Conservation (phyloP, 1,140 invertebrate species). For the Teleogryllus occipitalis region DNA sequence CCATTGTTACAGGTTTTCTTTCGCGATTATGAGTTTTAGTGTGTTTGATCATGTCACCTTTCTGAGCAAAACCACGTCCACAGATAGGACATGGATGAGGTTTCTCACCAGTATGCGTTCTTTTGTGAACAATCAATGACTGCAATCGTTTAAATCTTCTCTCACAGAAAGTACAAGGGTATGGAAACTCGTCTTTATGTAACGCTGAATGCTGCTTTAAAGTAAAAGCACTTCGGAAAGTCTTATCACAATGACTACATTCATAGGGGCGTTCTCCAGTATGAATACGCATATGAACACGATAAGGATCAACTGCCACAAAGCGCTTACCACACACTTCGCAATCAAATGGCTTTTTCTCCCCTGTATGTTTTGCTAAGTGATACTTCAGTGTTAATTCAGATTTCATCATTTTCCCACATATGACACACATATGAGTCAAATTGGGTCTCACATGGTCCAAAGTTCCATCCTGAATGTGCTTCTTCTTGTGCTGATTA, state of each 20-base stretch:
- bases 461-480: conserved; percentile 21
- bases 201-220: conserved; percentile 19
- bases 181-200: conserved; percentile 18
- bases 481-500: conserved; percentile 35
- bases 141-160: conserved; percentile 21
- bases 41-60: conserved; percentile 37
- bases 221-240: conserved; percentile 15
- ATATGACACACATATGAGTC: conserved; percentile 12
- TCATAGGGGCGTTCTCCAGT: conserved; percentile 20
- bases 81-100: conserved; percentile 38
- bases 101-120: conserved; percentile 36
- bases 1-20: conserved; percentile 1
- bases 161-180: conserved; percentile 20
- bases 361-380: conserved; percentile 20
- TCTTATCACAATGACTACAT: conserved; percentile 16
- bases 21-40: conserved; percentile 39
- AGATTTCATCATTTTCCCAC: conserved; percentile 17
- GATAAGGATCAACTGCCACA: conserved; percentile 16
- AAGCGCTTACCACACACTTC: conserved; percentile 20
- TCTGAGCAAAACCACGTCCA: conserved; percentile 37
- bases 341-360: conserved; percentile 21
- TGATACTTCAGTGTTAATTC: conserved; percentile 20
- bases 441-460: neutral
- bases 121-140: conserved; percentile 21
- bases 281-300: conserved; percentile 21